Evolutionary conservation across 2,797 vertebrate species (phyloP).

Genomic region (Falco columbarius): DNA sequence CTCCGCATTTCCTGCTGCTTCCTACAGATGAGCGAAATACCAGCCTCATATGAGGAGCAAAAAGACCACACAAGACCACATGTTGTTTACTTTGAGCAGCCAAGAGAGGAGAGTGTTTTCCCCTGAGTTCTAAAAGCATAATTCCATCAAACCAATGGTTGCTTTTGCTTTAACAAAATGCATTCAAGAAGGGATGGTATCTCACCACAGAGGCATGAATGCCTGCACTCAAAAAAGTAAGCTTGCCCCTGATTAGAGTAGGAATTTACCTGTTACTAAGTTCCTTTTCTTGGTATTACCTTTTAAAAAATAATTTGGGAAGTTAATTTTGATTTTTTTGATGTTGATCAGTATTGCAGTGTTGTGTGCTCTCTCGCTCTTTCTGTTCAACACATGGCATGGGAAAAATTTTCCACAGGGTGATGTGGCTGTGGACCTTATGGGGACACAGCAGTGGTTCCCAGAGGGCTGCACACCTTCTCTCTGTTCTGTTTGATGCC

Average conservation of each 20-base stretch:
- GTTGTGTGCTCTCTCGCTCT: fast-evolving
- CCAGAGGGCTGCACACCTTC: not conserved
- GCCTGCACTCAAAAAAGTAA: not conserved
- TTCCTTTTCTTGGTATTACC: not conserved
- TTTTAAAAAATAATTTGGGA: not conserved
- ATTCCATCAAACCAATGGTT: not conserved
- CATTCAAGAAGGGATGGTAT: not conserved
- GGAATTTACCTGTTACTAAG: not conserved
- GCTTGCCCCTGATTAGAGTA: not conserved
- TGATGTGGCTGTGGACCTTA: fast-evolving
- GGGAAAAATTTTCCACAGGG: not conserved
- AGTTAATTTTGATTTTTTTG: not conserved
- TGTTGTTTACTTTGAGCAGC: constrained; percentile 55
- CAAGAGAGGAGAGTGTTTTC: constrained; percentile 11
- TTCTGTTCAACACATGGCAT: not conserved
- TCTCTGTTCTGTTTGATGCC: not conserved
- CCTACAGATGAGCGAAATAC: not conserved
- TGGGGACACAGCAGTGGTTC: fast-evolving
- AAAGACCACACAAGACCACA: constrained; percentile 56
- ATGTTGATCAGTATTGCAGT: not conserved
- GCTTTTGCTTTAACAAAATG: not conserved
- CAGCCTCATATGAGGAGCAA: not conserved
- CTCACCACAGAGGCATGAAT: not conserved
- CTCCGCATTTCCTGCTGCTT: not conserved
- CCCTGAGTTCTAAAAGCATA: not conserved